Percentiles rank a stretch among this genome's conserved stretches.
Evolutionary conservation across 2,888 invertebrate genomes (phyloP).

Genomic region (Idaea aversata): DNA sequence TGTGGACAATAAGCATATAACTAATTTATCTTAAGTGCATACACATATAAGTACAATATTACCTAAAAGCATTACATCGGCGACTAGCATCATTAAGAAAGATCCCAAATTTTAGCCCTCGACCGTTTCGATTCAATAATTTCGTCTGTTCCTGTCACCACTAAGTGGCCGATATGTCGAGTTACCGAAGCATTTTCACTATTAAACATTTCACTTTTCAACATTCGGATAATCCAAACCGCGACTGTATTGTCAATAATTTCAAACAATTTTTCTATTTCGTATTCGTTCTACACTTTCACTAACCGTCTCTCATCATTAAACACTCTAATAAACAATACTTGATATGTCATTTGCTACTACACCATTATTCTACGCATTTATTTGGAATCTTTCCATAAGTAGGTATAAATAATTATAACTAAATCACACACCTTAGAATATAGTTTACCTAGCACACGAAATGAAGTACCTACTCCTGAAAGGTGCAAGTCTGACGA

Average conservation of each 20-base stretch:
- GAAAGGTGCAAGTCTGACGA: conserved; percentile 5
- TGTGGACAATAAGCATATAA: conserved; percentile 77
- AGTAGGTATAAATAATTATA: conserved; percentile 65
- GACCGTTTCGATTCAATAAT: conserved; percentile 39
- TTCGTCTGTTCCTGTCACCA: conserved; percentile 62
- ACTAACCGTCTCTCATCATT: conserved; percentile 57
- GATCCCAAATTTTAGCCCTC: conserved; percentile 69
- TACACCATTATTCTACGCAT: conserved; percentile 58
- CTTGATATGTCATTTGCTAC: conserved; percentile 78
- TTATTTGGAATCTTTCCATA: conserved; percentile 78
- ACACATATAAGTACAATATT: conserved; percentile 69
- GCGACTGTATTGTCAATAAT: conserved; percentile 70
- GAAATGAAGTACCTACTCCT: conserved; percentile 37
- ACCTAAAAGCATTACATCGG: conserved; percentile 72
- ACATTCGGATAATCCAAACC: conserved; percentile 66
- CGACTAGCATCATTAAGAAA: conserved; percentile 77
- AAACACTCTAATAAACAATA: conserved; percentile 67
- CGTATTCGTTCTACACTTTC: conserved; percentile 49
- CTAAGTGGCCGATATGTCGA: conserved; percentile 76
- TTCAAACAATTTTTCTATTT: conserved; percentile 57
- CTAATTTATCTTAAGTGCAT: conserved; percentile 74
- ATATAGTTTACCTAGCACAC: conserved; percentile 64
- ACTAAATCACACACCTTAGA: conserved; percentile 73
- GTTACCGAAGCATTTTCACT: conserved; percentile 66
- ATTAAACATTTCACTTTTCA: conserved; percentile 73